phyloP scores from a whole-genome alignment of 1,140 invertebrate genomes.

The Drosophila aff. region DNA sequence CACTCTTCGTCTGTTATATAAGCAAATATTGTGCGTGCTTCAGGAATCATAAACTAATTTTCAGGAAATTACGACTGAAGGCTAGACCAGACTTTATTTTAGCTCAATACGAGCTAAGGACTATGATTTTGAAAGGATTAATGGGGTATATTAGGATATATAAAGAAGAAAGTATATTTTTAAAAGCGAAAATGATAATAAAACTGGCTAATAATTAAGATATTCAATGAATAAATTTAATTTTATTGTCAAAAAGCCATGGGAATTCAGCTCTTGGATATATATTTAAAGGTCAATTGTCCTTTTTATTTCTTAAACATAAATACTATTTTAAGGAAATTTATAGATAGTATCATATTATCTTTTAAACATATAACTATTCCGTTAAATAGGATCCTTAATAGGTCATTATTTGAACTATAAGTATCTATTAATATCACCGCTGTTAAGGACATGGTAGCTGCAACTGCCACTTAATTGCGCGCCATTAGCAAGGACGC shows the following conservation, averaged over 20 bases:
- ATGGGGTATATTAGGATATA: neutral
- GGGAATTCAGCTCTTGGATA: too few relatives aligned
- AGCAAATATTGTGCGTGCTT: conserved; percentile 28
- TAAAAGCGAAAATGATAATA: neutral
- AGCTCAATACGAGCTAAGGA: too few relatives aligned
- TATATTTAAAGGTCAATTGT: too few relatives aligned
- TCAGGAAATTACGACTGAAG: neutral
- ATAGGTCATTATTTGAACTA: conserved; percentile 3
- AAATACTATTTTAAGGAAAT: neutral
- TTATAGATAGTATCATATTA: neutral
- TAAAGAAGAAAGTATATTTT: neutral
- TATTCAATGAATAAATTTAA: too few relatives aligned
- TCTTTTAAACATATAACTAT: neutral
- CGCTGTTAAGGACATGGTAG: conserved; percentile 7
- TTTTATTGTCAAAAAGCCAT: too few relatives aligned
- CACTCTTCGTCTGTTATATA: conserved; percentile 17
- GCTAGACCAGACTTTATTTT: neutral
- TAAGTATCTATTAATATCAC: conserved; percentile 5
- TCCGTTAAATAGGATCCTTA: neutral
- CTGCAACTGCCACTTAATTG: conserved; percentile 60
- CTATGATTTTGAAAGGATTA: neutral
- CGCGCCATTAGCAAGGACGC: conserved; percentile 61
- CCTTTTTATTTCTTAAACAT: neutral
- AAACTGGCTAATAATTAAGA: neutral
- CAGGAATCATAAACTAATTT: conserved; percentile 24